Conservation (phyloP, 2,797 vertebrate species). For the Poecilia picta region DNA sequence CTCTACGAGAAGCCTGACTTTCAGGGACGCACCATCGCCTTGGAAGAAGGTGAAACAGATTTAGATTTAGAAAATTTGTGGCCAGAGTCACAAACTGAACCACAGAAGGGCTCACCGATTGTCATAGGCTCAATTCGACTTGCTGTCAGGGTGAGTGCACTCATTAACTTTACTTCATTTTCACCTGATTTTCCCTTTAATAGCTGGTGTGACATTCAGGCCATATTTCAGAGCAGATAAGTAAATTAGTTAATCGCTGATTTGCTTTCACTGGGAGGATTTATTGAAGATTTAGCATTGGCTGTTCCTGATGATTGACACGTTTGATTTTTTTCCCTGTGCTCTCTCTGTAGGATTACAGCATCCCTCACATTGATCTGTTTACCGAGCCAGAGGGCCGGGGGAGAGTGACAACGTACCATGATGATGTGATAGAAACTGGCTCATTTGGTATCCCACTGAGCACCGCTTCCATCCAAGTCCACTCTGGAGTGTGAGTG, state of each 20-base stretch:
- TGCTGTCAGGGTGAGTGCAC: constrained; percentile 85
- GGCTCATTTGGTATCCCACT: constrained; percentile 85
- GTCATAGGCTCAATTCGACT: constrained; percentile 90
- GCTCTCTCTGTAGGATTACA: constrained; percentile 86
- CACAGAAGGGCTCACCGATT: constrained; percentile 66
- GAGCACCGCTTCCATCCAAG: constrained; percentile 90
- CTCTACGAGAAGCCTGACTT: constrained; percentile 92
- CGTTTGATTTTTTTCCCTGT: constrained; percentile 19
- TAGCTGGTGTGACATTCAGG: constrained; percentile 25
- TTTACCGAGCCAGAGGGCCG: constrained; percentile 89
- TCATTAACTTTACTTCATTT: background rate
- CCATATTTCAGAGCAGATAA: constrained; percentile 1
- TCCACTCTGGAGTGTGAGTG: constrained; percentile 94
- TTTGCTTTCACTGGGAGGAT: background rate
- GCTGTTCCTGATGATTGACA: constrained; percentile 13
- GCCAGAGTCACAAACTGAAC: constrained; percentile 75
- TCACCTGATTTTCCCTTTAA: background rate
- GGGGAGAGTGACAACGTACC: constrained; percentile 86
- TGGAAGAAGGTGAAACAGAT: constrained; percentile 89
- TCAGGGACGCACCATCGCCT: constrained; percentile 86
- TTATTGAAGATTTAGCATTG: constrained; percentile 7
- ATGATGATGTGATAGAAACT: constrained; percentile 87
- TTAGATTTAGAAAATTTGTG: constrained; percentile 87
- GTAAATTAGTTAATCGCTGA: background rate
- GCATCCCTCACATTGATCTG: constrained; percentile 89